Conservation (phyloP, 2,888 invertebrate species). For the Drosophila helvetica region DNA sequence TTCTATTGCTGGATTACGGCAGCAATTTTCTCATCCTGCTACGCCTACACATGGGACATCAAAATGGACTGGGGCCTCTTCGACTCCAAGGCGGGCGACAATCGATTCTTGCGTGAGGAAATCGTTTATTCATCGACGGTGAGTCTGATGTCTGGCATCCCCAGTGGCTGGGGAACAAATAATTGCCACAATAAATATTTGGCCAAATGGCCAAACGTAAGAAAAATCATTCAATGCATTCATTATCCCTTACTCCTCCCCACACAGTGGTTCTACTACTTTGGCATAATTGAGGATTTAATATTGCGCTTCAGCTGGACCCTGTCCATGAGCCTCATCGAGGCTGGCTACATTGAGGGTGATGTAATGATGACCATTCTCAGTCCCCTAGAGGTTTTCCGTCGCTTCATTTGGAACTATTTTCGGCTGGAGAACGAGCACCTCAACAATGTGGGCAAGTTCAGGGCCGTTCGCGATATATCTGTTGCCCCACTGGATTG, state of each 20-base stretch:
- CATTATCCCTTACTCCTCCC: constrained; percentile 42
- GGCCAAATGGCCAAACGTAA: constrained; percentile 58
- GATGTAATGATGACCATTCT: constrained; percentile 88
- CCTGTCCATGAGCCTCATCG: constrained; percentile 88
- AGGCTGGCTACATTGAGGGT: constrained; percentile 86
- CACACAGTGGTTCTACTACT: constrained; percentile 90
- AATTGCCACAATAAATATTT: constrained; percentile 72
- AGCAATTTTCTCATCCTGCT: constrained; percentile 89
- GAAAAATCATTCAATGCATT: constrained; percentile 58
- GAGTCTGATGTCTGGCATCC: constrained; percentile 61
- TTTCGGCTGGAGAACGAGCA: constrained; percentile 96
- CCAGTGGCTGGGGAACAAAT: constrained; percentile 25
- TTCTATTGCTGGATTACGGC: constrained; percentile 89
- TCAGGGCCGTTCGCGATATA: constrained; percentile 94
- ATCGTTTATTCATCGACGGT: constrained; percentile 91
- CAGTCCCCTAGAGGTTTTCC: constrained; percentile 88
- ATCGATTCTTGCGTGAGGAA: constrained; percentile 90
- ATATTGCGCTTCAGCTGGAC: constrained; percentile 92
- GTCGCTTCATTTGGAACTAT: constrained; percentile 94
- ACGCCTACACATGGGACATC: constrained; percentile 93
- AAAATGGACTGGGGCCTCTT: constrained; percentile 95
- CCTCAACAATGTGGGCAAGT: constrained; percentile 94
- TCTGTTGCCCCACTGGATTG: constrained; percentile 91
- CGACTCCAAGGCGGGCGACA: constrained; percentile 90
- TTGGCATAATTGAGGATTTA: constrained; percentile 92